phyloP scores from a whole-genome alignment of 1,140 invertebrate genomes.

The Pachyrhynchus sulphureomaculatus region DNA sequence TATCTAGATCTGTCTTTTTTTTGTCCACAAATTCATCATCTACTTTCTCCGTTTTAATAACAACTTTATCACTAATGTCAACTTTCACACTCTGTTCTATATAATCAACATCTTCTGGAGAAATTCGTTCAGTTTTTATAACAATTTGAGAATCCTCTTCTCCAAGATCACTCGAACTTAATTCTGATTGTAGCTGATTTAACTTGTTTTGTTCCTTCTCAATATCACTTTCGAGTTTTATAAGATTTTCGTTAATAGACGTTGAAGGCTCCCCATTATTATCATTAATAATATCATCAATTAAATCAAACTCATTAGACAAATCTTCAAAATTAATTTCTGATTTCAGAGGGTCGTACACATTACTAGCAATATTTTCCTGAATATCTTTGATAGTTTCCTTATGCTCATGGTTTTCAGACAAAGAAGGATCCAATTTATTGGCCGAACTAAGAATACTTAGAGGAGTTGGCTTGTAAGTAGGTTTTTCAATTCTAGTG shows the following conservation, averaged over 20 bases:
- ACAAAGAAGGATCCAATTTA: constrained; percentile 13
- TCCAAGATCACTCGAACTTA: constrained; percentile 19
- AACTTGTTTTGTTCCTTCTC: constrained; percentile 10
- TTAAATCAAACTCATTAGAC: constrained; percentile 51
- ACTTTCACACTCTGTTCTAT: neutral
- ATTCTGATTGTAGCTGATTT: constrained; percentile 4
- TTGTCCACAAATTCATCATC: neutral
- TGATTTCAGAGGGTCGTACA: constrained; percentile 36
- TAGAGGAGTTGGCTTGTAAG: constrained; percentile 49
- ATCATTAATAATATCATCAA: constrained; percentile 45
- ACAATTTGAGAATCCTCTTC: neutral
- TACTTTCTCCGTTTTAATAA: neutral
- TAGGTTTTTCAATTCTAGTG: constrained; percentile 40
- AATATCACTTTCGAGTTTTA: constrained; percentile 1
- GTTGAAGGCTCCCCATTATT: neutral
- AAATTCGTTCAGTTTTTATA: constrained; percentile 5
- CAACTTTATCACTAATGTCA: constrained; percentile 1
- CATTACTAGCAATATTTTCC: constrained; percentile 39
- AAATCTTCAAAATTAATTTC: constrained; percentile 50
- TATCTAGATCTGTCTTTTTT: neutral
- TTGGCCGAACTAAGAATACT: constrained; percentile 43
- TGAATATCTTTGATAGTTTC: constrained; percentile 38
- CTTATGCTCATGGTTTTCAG: constrained; percentile 28
- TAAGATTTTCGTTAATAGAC: constrained; percentile 5
- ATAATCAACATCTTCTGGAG: neutral